Base-by-base conservation (phyloP, 2,797 vertebrate genomes). In the Sebastes cheni region DNA sequence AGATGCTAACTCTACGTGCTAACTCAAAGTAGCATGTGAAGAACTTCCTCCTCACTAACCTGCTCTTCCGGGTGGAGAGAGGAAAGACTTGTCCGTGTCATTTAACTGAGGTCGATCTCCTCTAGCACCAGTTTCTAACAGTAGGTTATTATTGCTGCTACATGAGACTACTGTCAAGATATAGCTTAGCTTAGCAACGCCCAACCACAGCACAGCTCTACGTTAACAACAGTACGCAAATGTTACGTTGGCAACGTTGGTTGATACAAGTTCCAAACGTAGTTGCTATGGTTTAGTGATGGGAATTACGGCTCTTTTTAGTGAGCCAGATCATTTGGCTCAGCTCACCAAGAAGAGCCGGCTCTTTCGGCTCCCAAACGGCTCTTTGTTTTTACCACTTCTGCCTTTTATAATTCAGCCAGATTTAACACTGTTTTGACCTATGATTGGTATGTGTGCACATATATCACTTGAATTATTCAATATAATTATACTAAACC, bases 41-140 rank as follows among this genome's bases (percentile, higher is more conserved):
- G 0, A 22, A 12, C 60, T 74, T 82, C 83, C 74, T 62, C 1
- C 34, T 4, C 14, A 72, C 75, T 58, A 16, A 77, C 69, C 27
- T 80, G 29, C 54, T 1, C 55, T 85, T 89, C 79, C 86, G 81
- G 79, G 54, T 81, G 12, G 9, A 68, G 39, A 66, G 7, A 25
- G 2, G 4, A 29, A 0, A 13, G 11, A 4, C 27, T 6, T 14
- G 12, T 50, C 29, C 39, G 2, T 64, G 6, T 29, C 16, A 22
- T 27, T 32, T 4, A 65, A 5, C 6, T 50, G 3, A n/a, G 11
- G 14, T 67, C 23, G 2, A 3, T 58, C 6, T 42, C 58, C 3
- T 22, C 50, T 66, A 8, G 20, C 20, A 16, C 5, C 2, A 12
- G 5, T 36, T 64, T 67, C 6, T 34, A 8, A n/a, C 9, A 27